A percentile compares a stretch with the other conserved stretches of the same genome.
These are phyloP conservation scores for Drosophila elegans DNA, from an alignment of 1,140 invertebrate genomes.

Conservation along the genomic window DNA sequence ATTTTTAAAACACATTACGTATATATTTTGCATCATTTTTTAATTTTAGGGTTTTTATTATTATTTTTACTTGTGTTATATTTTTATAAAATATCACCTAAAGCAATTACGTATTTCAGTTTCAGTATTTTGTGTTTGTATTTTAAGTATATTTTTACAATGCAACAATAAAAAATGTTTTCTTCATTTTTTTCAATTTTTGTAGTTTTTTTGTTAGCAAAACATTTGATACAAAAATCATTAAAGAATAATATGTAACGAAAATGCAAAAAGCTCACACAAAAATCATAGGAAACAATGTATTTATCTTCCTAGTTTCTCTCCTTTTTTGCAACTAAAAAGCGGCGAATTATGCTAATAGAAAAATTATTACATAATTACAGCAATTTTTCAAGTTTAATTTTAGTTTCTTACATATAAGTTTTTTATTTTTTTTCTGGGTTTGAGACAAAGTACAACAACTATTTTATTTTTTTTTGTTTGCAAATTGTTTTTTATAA, in stretches of 20 bases:
- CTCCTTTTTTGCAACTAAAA: conserved; percentile 66
- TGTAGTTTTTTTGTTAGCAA: conserved; percentile 51
- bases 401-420: conserved; percentile 51
- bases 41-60: conserved; percentile 49
- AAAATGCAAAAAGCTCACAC: conserved; percentile 78
- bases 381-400: conserved; percentile 61
- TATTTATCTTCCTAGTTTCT: conserved; percentile 36
- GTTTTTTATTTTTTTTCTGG: conserved; percentile 39
- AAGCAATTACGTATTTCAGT: conserved; percentile 85
- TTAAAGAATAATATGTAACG: conserved; percentile 68
- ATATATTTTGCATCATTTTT: conserved; percentile 58
- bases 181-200: conserved; percentile 45
- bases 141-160: conserved; percentile 65
- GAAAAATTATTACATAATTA: conserved; percentile 71
- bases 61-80: conserved; percentile 77
- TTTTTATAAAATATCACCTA: conserved; percentile 84
- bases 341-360: conserved; percentile 77
- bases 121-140: conserved; percentile 72
- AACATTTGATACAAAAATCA: conserved; percentile 71
- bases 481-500: conserved; percentile 35
- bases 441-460: conserved; percentile 84
- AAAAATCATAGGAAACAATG: conserved; percentile 72
- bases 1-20: conserved; percentile 76
- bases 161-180: conserved; percentile 75
- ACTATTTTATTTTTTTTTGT: conserved; percentile 64